Base-by-base conservation (phyloP, 2,113 vertebrate genomes). In the Hippocampus comes region DNA sequence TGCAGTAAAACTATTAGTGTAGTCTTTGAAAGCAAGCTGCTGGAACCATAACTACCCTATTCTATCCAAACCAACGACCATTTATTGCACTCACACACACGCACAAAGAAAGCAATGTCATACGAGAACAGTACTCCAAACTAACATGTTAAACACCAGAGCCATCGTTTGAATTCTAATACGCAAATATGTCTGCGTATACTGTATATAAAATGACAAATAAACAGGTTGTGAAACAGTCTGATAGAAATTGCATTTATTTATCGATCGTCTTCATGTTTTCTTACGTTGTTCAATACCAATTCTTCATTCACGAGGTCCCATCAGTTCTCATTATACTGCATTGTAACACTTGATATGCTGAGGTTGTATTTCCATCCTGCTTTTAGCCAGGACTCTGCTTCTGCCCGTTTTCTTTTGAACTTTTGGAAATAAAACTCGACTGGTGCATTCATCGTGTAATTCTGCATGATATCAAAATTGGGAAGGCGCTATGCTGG, bases 1-100 rank as follows among this genome's bases (percentile, higher is more conserved):
- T 73, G 86, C 72, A 56, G 43, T 48, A 18, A 34, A 68, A 42
- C 79, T 80, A 88, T 91, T 80, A 82, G 70, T 57, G 85, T 82
- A 68, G 84, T 87, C 74, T 84, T 25, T n/a, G 65, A 71, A 79
- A 79, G 78, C 53, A 83, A 67, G 70, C 64, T 43, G 42, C 38
- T 48, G 42, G 72, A 86, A 86, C 88, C 41, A 83, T 55, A 87
- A 83, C 82, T 67, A 79, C 43, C 38, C 66, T 41, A 38, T 70
- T 53, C 55, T 53, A 27, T 59, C n/a, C 20, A 75, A 68, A 70
- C 38, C 25, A 87, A 83, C 82, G 69, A 79, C 38, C 30, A 63
- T 59, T 55, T 53, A 77, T 25, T 53, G 51, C 68, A 76, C 67
- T 77, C 57, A 72, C 65, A 74, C 63, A 71, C 9, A 51, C 21